These are phyloP conservation scores for Philonicus albiceps DNA, from an alignment of 2,888 invertebrate genomes.

Conservation along the genomic window DNA sequence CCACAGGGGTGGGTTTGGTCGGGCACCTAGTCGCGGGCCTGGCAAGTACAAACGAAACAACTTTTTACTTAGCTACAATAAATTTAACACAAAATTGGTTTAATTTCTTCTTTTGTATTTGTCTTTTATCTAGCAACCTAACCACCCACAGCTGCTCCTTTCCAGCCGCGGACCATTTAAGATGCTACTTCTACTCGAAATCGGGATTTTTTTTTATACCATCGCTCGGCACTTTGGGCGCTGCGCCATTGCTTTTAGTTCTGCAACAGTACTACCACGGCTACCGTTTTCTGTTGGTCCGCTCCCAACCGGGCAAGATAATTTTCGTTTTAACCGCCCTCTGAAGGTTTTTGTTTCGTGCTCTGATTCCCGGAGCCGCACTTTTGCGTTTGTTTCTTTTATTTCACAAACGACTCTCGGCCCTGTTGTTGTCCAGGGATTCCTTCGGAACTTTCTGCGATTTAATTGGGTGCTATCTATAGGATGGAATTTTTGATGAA, in stretches of 20 bases:
- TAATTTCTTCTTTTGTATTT: conserved; percentile 34
- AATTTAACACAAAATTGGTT: conserved; percentile 43
- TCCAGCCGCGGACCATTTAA: not conserved
- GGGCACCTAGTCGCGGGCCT: not conserved
- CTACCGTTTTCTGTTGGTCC: not conserved
- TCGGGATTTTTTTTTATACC: not conserved
- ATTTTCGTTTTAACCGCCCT: not conserved
- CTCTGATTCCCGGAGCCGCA: not conserved
- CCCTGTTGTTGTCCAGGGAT: not conserved
- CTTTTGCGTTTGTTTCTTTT: not conserved
- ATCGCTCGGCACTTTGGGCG: not conserved
- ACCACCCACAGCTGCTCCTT: not conserved
- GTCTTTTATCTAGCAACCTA: not conserved
- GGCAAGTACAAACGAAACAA: not conserved
- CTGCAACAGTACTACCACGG: not conserved
- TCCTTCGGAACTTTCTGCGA: not conserved
- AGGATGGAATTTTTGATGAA: not conserved
- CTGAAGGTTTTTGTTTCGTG: not conserved
- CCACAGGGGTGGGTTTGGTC: not conserved
- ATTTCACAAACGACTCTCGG: not conserved
- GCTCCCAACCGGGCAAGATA: not conserved
- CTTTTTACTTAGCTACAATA: conserved; percentile 40
- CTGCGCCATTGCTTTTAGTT: not conserved
- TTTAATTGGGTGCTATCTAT: conserved; percentile 2
- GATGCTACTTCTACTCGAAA: not conserved